phyloP scores from a whole-genome alignment of 2,888 invertebrate species.

The Apoda limacodes region DNA sequence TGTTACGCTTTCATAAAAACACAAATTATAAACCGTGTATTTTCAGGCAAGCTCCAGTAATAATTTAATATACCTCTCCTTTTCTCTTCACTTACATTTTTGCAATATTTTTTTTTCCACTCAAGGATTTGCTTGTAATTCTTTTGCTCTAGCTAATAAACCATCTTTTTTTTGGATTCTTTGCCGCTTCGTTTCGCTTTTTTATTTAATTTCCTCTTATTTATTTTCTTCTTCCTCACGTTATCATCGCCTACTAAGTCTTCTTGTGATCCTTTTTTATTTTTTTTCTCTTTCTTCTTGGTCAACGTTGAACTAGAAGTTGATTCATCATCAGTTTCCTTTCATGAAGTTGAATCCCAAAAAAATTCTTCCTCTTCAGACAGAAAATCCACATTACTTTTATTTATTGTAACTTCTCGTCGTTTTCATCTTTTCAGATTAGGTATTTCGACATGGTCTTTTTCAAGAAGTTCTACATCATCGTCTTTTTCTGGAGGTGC shows the following conservation, averaged over 20 bases:
- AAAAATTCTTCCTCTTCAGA: neutral
- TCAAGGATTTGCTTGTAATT: neutral
- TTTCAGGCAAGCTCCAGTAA: conserved; percentile 8
- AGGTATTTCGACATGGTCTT: too few relatives aligned
- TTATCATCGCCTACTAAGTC: neutral
- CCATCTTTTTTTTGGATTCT: neutral
- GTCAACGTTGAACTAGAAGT: neutral
- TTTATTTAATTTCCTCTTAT: neutral
- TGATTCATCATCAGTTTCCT: neutral
- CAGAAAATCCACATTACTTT: neutral
- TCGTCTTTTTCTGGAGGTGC: too few relatives aligned
- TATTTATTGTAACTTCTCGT: neutral
- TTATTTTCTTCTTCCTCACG: neutral
- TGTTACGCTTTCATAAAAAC: conserved; percentile 19
- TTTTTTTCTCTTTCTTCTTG: neutral
- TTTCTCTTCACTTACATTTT: neutral
- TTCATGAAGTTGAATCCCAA: neutral
- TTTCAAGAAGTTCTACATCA: too few relatives aligned
- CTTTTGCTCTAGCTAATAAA: too few relatives aligned
- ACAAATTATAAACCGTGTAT: conserved; percentile 18
- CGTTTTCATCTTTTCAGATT: too few relatives aligned
- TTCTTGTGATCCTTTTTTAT: neutral
- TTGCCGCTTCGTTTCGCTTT: neutral
- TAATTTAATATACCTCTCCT: neutral
- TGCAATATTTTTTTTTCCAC: neutral